Base-by-base conservation (phyloP, 2,113 vertebrate species). In the Hemibates koningsi region DNA sequence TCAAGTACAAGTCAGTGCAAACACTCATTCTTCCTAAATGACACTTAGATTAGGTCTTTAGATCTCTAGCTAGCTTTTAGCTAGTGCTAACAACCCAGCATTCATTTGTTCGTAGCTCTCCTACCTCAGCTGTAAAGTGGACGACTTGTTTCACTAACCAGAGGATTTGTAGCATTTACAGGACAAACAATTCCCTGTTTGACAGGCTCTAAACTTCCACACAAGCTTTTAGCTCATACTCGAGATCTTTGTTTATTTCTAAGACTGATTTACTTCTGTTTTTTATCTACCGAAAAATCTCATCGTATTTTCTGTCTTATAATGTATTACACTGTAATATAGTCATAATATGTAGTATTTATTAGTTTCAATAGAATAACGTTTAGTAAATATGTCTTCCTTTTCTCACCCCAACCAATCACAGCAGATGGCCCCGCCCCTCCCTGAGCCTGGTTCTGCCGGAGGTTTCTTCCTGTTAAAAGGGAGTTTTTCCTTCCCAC, bases 81-180 rank as follows among this genome's bases (percentile, higher is more conserved):
- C 66, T 71, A 1, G 36, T 43, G 36, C 63, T 63, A 34, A 34
- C 59, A 63, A 34, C 29, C 59, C 5, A 63, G 36, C n/a, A 41
- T 41, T 24, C 66, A 27, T 43, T 4, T 0, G 38, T 0, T 45
- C 50, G 4, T 9, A n/a, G 50, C 17, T 53, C 38, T 45, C 21
- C 66, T 73, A 27, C 38, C 21, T 6, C 66, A 71, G 38, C 68
- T 27, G 68, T 27, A 45, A 0, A 0, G 66, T 45, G 13, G 5
- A 45, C 5, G 21, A 71, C 13, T 10, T 45, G 38, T 43, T 45
- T 45, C 3, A 27, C 38, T 27, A 27, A 43, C 38, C 21, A 16
- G 41, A 71, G 13, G n/a, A 6, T 5, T 27, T 45, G 3, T 45
- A 73, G 66, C 8, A 73, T 73, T 45, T 17, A 10, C 5, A 16